Conservation (phyloP, 2,113 vertebrate genomes). For the Archilochus colubris region DNA sequence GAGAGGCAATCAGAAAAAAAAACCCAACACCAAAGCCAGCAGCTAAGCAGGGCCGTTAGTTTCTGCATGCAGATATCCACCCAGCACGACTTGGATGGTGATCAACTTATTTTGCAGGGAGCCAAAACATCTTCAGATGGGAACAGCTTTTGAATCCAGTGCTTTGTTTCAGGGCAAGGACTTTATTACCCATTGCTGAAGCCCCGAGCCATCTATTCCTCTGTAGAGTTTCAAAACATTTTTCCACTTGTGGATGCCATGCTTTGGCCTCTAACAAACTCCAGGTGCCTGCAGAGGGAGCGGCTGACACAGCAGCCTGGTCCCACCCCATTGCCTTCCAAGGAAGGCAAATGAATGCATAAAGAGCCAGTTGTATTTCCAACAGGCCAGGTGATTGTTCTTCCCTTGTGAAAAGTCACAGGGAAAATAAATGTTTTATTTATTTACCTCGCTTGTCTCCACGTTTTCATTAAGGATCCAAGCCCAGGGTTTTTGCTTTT, state of each 20-base stretch:
- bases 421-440: neutral
- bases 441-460: neutral
- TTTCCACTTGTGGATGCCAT: neutral
- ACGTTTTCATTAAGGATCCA: rapidly evolving
- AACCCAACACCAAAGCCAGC: neutral
- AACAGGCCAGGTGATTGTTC: neutral
- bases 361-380: neutral
- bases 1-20: neutral
- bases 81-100: neutral
- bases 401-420: neutral
- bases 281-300: neutral
- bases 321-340: neutral
- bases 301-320: rapidly evolving
- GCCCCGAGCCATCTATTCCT: neutral
- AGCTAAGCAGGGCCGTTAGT: rapidly evolving
- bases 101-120: neutral
- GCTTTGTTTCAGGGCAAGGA: neutral
- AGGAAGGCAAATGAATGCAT: neutral
- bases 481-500: neutral
- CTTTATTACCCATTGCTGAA: neutral
- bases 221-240: neutral
- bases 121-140: neutral
- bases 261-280: neutral
- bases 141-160: neutral
- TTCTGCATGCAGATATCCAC: rapidly evolving